Conservation (phyloP, 1,140 invertebrate genomes). For the Hetaerina americana region DNA sequence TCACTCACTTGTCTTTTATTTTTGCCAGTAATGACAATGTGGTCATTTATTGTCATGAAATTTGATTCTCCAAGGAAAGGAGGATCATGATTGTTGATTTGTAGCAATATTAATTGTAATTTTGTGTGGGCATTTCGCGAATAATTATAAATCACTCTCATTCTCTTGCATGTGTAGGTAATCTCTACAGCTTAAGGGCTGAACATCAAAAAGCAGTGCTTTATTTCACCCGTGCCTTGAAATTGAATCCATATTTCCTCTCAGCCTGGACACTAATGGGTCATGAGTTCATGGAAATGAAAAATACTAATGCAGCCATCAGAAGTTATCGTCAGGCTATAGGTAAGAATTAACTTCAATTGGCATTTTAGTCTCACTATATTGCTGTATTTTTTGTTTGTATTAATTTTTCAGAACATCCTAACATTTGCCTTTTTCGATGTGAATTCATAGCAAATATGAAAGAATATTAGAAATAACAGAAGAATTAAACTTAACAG, state of each 20-base stretch:
- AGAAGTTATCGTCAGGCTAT: conserved; percentile 95
- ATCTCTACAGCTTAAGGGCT: conserved; percentile 92
- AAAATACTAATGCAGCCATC: conserved; percentile 94
- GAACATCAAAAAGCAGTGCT: conserved; percentile 94
- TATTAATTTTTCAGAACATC: no score
- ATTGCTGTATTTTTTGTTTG: neutral
- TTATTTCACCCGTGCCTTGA: conserved; percentile 91
- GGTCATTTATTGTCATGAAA: no score
- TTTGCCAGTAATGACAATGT: no score
- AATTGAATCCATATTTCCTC: conserved; percentile 87
- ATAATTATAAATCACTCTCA: neutral
- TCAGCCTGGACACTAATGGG: conserved; percentile 97
- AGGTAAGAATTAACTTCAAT: conserved; percentile 38
- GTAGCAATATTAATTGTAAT: no score
- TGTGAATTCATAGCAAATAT: no score
- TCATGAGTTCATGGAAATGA: conserved; percentile 98
- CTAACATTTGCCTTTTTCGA: no score
- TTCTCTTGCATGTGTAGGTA: conserved; percentile 47
- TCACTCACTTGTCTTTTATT: no score
- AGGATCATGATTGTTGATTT: no score
- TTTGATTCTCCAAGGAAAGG: no score
- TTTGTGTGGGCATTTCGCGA: neutral
- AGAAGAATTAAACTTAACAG: no score
- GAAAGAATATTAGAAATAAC: no score
- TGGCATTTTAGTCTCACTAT: neutral